Base-by-base conservation (phyloP, 1,140 invertebrate species). In the Phocides pigmalion region DNA sequence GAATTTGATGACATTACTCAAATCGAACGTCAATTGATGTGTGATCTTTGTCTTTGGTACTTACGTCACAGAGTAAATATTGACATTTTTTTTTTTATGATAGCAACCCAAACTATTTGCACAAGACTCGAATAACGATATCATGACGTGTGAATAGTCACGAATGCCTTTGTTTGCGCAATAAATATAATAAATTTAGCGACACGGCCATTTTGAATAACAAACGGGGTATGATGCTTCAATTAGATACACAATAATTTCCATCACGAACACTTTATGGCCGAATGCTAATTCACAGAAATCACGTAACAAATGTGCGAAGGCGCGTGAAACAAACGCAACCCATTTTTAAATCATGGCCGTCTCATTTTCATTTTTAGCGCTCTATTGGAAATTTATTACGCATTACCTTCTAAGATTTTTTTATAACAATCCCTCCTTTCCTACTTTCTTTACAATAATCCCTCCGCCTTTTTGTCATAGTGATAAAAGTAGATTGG, bases 201-300 rank as follows among this genome's bases (percentile, higher is more conserved):
- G 58, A 39, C 58, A 62, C 11, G 32, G 58, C 32, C 58, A 39
- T 62, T 41, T 50, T 39, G 32, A 49, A 41, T 62, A 50, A 65
- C 63, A 47, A 65, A 46, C 64, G 64, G 32, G 49, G 81, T 79
- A 83, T 87, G 84, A 87, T 87, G 70, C 70, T 69, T 80, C 76
- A 83, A 87, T 87, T 87, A 87, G 82, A 79, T 51, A 54, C 51
- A 59, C 73, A 79, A 84, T 84, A 79, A 84, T 84, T 79, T 74
- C 77, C 79, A 82, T 82, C 79, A 76, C 78, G 74, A 74, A 75
- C 67, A 66, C 59, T 80, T 80, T 79, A 79, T 84, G 66, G 44
- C 46, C 14, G 44, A 51, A 28, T 62, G 82, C 79, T 84, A 84
- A 84, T 86, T 84, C 68, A 68, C 72, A 70, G 68, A 73, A 69